A percentile compares a stretch with the other conserved stretches of the same genome.
Conservation (phyloP, 2,797 vertebrate species). For the Antennarius maculatus region DNA sequence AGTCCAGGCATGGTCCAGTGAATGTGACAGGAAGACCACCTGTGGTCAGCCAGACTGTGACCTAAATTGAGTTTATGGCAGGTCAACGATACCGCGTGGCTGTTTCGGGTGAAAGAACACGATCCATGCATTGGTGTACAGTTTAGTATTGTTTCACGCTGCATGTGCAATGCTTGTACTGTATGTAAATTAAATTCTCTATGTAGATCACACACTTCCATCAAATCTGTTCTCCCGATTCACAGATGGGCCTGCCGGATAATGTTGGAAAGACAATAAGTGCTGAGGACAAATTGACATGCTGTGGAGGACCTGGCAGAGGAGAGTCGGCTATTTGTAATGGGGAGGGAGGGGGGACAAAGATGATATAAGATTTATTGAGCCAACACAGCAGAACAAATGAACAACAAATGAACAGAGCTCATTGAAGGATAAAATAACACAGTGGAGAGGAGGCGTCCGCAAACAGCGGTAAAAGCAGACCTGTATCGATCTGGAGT, state of each 20-base stretch:
- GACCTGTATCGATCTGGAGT: conserved; percentile 76
- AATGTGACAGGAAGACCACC: conserved; percentile 65
- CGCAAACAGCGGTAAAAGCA: conserved; percentile 77
- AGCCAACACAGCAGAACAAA: conserved; percentile 75
- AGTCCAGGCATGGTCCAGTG: conserved; percentile 42
- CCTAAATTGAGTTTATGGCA: conserved; percentile 60
- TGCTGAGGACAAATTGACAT: conserved; percentile 54
- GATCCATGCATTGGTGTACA: conserved; percentile 9
- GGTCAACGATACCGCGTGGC: conserved; percentile 32
- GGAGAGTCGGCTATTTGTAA: conserved; percentile 60
- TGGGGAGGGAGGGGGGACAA: conserved; percentile 62
- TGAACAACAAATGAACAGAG: conserved; percentile 77
- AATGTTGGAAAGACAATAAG: conserved; percentile 66
- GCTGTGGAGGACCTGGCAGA: conserved; percentile 66
- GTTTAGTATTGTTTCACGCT: conserved; percentile 26
- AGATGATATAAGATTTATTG: conserved; percentile 78
- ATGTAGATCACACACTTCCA: conserved; percentile 58
- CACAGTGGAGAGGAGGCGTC: conserved; percentile 75
- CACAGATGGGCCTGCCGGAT: conserved; percentile 63
- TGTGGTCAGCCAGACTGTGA: conserved; percentile 62
- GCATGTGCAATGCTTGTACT: conserved; percentile 35
- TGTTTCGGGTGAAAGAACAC: conserved; percentile 4
- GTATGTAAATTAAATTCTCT: conserved; percentile 57
- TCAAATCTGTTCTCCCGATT: conserved; percentile 61
- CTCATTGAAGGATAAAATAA: conserved; percentile 78